A percentile compares a stretch with the other conserved stretches of the same genome.
These are phyloP conservation scores for Melipona quadrifasciata DNA, from an alignment of 1,140 invertebrate species.

Conservation along the genomic window DNA sequence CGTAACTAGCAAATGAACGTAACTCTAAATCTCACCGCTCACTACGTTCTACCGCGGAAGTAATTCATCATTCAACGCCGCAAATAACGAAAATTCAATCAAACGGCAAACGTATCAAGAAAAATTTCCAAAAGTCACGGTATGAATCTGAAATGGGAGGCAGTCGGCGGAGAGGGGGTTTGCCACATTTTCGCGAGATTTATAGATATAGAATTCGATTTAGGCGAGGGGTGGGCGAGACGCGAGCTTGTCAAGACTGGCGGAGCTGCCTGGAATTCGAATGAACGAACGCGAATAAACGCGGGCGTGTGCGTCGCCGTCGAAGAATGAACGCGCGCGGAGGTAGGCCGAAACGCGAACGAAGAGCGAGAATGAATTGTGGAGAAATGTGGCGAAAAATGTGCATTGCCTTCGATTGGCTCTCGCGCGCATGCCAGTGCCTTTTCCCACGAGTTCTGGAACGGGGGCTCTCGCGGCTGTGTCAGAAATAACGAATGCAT, in stretches of 20 bases:
- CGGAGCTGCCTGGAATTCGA: conserved; percentile 64
- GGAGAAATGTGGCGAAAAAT: conserved; percentile 70
- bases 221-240: conserved; percentile 1
- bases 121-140: background rate
- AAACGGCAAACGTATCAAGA: background rate
- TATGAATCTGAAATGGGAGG: background rate
- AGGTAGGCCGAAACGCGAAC: conserved; percentile 12
- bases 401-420: conserved; percentile 45
- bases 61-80: background rate
- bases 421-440: background rate
- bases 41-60: background rate
- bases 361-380: conserved; percentile 71
- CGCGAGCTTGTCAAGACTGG: conserved; percentile 30
- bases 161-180: background rate
- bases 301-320: background rate
- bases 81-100: background rate
- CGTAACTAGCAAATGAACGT: too few relatives aligned
- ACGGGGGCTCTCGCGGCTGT: conserved; percentile 29
- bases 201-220: conserved; percentile 47
- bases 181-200: conserved; percentile 2
- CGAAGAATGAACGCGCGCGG: conserved; percentile 49
- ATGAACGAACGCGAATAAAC: conserved; percentile 16
- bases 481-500: conserved; percentile 14
- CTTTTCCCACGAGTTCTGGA: conserved; percentile 56
- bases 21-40: background rate